Evolutionary conservation across 2,888 invertebrate genomes (phyloP).

Genomic region (Xestia ashworthii): DNA sequence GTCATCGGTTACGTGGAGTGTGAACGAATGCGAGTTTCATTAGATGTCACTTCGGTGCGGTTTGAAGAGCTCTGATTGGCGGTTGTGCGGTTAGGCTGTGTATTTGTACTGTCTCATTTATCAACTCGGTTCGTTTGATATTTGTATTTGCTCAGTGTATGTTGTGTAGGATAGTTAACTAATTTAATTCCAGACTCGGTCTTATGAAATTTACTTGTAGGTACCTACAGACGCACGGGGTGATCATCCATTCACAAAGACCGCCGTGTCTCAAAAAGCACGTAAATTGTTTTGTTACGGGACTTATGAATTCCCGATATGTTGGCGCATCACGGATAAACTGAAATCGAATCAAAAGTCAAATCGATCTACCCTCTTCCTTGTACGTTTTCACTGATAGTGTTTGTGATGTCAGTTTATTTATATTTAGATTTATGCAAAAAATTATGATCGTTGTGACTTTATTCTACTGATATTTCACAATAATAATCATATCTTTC

Average conservation of each 20-base stretch:
- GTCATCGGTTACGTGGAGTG: slow-evolving; percentile 54
- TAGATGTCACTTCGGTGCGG: slow-evolving; percentile 58
- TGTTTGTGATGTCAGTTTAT: too few relatives aligned
- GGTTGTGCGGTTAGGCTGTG: slow-evolving; percentile 31
- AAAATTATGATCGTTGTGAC: too few relatives aligned
- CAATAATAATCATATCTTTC: neutral
- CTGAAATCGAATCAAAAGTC: too few relatives aligned
- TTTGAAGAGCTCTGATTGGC: slow-evolving; percentile 54
- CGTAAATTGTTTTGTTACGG: neutral
- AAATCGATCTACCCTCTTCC: too few relatives aligned
- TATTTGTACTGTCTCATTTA: slow-evolving; percentile 25
- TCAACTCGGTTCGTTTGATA: slow-evolving; percentile 19
- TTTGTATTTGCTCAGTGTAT: slow-evolving; percentile 12
- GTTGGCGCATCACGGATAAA: too few relatives aligned
- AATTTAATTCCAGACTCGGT: neutral
- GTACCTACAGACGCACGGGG: neutral
- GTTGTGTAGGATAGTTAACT: neutral
- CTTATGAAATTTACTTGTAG: neutral
- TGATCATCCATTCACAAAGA: neutral
- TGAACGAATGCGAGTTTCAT: slow-evolving; percentile 58
- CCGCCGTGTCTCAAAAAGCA: neutral
- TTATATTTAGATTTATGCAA: too few relatives aligned
- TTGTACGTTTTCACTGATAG: too few relatives aligned
- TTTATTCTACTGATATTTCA: neutral
- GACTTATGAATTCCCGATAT: too few relatives aligned